Evolutionary conservation across 1,140 invertebrate genomes (phyloP), one percentile per base, ranked within the genome.

Genomic region (Apis dorsata): DNA sequence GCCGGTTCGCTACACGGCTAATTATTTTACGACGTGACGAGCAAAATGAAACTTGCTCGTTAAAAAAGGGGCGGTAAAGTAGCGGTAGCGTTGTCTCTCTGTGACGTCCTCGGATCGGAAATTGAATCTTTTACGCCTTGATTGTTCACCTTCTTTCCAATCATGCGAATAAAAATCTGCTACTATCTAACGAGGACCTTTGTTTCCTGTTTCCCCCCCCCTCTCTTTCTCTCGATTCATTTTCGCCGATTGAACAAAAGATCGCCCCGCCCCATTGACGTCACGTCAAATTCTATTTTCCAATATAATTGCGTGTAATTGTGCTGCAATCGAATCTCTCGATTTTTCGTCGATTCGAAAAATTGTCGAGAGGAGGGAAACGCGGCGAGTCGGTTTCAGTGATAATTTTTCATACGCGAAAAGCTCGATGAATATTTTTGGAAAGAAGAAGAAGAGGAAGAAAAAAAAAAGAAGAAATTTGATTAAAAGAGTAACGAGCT

Each of bases 131-230:
- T 75, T 10, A 60, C 4, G 1, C n/a, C 0, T 68, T 28, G 72
- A 81, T 76, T 81, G 65, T 66, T 53, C 44, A 44, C 69, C n/a
- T 44, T 44, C 53, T 69, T 53, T 49, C 12, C 66, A 24, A 44
- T 10, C 28, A 0, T 21, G 60, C 2, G 57, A 51, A 59, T 75
- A 76, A 57, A 81, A 57, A 19, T 15, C 10, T 49, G 28, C 9
- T n/a, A 53, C 53, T 53, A 44, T 24, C 51, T 77, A 82, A 82
- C 65, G 80, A 77, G 73, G 28, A 60, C 63, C 65, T 60, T 82
- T 79, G 68, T 79, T 76, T 28, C 15, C 53, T 66, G 2, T 28
- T 2, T 2, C 28, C 2, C 28, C 28, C 28, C 2, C 34, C 5
- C 1, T 4, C 17, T 17, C 17, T 55, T 55, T 55, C 12, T 17